Percentiles rank a stretch among this genome's conserved stretches.
These are phyloP conservation scores for Porites divaricata DNA, from an alignment of 92 coral and sea anemone genomes.

Conservation along the genomic window DNA sequence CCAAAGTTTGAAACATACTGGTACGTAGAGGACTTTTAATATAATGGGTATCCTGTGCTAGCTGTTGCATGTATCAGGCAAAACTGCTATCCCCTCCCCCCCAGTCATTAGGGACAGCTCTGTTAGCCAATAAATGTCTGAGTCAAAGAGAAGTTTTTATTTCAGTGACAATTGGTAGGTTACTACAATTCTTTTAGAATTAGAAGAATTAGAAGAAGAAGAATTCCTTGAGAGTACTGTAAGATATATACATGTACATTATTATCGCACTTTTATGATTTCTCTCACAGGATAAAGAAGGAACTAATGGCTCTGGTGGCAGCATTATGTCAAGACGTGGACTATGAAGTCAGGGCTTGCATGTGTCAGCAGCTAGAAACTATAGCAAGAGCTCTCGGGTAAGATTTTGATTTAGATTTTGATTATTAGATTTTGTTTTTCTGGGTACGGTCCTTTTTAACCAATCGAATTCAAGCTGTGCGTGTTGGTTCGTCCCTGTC, in stretches of 20 bases:
- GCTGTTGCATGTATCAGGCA: background rate
- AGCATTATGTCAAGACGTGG: constrained; percentile 98
- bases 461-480: too few relatives aligned
- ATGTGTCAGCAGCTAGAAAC: constrained; percentile 94
- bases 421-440: too few relatives aligned
- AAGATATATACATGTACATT: too few relatives aligned
- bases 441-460: background rate
- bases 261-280: background rate
- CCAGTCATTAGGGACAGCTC: too few relatives aligned
- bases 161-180: too few relatives aligned
- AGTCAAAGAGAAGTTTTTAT: too few relatives aligned
- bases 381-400: constrained; percentile 96
- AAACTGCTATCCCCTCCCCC: too few relatives aligned
- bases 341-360: constrained; percentile 97
- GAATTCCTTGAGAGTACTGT: background rate
- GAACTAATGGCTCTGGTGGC: constrained; percentile 90
- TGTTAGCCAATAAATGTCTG: too few relatives aligned
- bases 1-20: constrained; percentile 97
- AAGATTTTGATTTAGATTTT: constrained; percentile 5
- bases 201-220: too few relatives aligned
- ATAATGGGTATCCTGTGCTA: background rate
- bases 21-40: constrained; percentile 41
- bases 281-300: constrained; percentile 85
- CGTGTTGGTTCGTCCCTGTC: too few relatives aligned
- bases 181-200: too few relatives aligned